Percentiles rank a stretch among this genome's conserved stretches.
These are phyloP conservation scores for Notocelia uddmanniana DNA, from an alignment of 2,888 invertebrate species.

Conservation along the genomic window DNA sequence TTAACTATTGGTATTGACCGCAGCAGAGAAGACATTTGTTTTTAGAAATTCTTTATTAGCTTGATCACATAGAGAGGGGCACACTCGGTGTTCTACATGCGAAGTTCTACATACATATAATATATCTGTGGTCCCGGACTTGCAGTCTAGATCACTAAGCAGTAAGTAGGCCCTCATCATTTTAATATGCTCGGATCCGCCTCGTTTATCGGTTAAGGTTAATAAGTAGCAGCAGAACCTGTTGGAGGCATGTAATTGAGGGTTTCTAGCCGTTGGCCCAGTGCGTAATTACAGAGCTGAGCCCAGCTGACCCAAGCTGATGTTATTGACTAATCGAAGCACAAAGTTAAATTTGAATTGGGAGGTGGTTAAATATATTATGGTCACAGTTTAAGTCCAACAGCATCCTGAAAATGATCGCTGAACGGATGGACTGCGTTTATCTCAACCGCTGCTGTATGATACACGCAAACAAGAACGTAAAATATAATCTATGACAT, in stretches of 20 bases:
- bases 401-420: too few species aligned
- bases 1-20: too few species aligned
- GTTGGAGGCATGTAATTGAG: conserved; percentile 4
- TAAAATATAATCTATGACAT: too few species aligned
- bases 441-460: too few species aligned
- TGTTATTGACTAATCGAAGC: conserved; percentile 5
- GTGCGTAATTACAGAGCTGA: not conserved
- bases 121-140: not conserved
- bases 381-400: too few species aligned
- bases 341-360: not conserved
- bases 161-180: conserved; percentile 23
- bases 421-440: too few species aligned
- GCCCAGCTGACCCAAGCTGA: not conserved
- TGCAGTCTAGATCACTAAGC: not conserved
- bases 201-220: conserved; percentile 20
- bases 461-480: too few species aligned
- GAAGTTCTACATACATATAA: not conserved
- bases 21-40: too few species aligned
- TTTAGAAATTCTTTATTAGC: too few species aligned
- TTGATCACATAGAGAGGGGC: too few species aligned
- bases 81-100: not conserved
- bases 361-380: not conserved
- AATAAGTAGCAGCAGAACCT: conserved; percentile 22
- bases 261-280: conserved; percentile 16
- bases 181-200: conserved; percentile 30